Conservation (phyloP, 2,888 invertebrate genomes). For the Patella depressa region DNA sequence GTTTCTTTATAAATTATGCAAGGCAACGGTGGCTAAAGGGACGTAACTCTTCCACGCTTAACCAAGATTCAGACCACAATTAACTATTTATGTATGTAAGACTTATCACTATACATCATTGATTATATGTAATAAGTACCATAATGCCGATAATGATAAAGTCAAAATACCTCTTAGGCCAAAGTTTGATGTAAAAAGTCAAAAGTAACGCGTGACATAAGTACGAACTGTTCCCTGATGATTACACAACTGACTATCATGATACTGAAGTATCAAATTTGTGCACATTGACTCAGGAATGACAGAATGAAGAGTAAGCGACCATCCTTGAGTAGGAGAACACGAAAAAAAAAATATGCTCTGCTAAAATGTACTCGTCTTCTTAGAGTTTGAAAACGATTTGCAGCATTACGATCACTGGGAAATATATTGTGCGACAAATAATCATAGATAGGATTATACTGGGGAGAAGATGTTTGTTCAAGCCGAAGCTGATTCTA, state of each 20-base stretch:
- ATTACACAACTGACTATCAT: neutral
- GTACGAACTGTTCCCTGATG: neutral
- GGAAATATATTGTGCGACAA: neutral
- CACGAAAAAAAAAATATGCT: neutral
- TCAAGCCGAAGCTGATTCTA: neutral
- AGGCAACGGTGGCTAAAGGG: too few relatives aligned
- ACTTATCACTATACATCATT: neutral
- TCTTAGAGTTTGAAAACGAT: neutral
- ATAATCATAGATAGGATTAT: neutral
- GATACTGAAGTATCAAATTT: neutral
- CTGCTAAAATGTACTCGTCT: neutral
- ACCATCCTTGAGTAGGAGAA: neutral
- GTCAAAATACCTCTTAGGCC: too few relatives aligned
- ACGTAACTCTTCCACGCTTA: too few relatives aligned
- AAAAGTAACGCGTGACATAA: neutral
- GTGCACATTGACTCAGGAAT: neutral
- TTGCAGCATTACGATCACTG: neutral
- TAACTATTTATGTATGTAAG: too few relatives aligned
- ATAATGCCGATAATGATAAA: too few relatives aligned
- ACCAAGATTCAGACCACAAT: too few relatives aligned
- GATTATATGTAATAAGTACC: neutral
- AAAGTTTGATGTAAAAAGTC: too few relatives aligned
- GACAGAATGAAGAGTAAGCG: neutral
- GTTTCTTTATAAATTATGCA: too few relatives aligned
- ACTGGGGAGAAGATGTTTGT: neutral